Conservation (phyloP, 2,113 vertebrate genomes). For the Atherinomorus stipes region DNA sequence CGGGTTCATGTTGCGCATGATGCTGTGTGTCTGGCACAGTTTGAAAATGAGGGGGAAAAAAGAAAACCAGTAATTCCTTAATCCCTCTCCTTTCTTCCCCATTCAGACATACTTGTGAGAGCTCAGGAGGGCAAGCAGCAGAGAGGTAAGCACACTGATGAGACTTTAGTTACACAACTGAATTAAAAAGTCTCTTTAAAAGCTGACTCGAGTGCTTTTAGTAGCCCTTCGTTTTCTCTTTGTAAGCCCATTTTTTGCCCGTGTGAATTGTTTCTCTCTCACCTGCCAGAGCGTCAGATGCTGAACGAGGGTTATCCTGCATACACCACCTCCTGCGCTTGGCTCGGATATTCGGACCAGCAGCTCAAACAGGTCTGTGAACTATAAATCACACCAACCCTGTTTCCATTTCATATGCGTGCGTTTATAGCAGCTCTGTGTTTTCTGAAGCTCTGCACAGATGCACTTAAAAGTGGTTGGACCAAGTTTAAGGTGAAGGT, state of each 20-base stretch:
- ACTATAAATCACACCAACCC: not conserved
- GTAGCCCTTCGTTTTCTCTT: not conserved
- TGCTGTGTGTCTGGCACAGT: too few relatives aligned
- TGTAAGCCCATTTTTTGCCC: constrained; percentile 11
- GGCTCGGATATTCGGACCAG: constrained; percentile 85
- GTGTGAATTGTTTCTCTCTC: constrained; percentile 12
- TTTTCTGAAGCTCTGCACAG: constrained; percentile 72
- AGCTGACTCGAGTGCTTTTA: constrained; percentile 36
- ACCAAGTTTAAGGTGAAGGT: constrained; percentile 89
- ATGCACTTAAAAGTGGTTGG: constrained; percentile 75
- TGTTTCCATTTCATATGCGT: too few relatives aligned
- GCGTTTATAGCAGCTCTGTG: constrained; percentile 3
- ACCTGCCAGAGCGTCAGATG: constrained; percentile 83
- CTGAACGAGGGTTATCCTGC: constrained; percentile 81
- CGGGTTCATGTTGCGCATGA: not conserved
- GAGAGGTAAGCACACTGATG: constrained; percentile 75
- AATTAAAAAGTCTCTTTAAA: constrained; percentile 40
- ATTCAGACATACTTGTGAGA: constrained; percentile 82
- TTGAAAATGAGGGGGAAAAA: too few relatives aligned
- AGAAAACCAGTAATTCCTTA: not conserved
- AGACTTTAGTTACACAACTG: constrained; percentile 29
- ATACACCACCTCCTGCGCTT: constrained; percentile 85
- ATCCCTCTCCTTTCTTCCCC: constrained; percentile 24
- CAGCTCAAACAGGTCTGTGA: constrained; percentile 79
- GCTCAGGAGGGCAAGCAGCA: constrained; percentile 78